Percentiles rank a stretch among this genome's conserved stretches.
Evolutionary conservation across 1,140 invertebrate genomes (phyloP).

Genomic region (Philaenus spumarius): DNA sequence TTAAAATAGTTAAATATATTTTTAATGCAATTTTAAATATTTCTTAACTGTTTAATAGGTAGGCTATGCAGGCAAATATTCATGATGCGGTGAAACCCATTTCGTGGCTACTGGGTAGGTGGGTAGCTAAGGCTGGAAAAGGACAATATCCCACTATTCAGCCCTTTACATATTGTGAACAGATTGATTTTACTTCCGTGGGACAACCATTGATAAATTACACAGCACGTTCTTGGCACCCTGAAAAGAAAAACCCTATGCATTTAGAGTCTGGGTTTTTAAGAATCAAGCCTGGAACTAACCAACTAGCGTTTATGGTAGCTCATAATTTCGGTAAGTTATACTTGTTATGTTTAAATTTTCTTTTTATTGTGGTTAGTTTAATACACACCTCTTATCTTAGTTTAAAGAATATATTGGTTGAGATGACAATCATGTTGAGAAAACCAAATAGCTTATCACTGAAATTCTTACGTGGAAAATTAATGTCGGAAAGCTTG

Average conservation of each 20-base stretch:
- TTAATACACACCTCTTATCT: background rate
- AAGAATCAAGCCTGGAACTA: conserved; percentile 49
- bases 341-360: background rate
- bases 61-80: conserved; percentile 16
- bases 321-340: conserved; percentile 52
- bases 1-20: too few relatives aligned
- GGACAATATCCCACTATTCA: conserved; percentile 54
- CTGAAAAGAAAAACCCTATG: conserved; percentile 49
- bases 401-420: background rate
- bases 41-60: too few relatives aligned
- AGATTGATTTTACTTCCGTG: conserved; percentile 50
- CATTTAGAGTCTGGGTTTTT: conserved; percentile 59
- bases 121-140: conserved; percentile 45
- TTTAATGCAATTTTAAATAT: too few relatives aligned
- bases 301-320: conserved; percentile 48
- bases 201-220: conserved; percentile 59
- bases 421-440: background rate
- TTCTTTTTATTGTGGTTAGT: background rate
- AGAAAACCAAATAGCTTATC: background rate
- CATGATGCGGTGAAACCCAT: conserved; percentile 45
- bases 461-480: too few relatives aligned
- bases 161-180: conserved; percentile 52
- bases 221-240: conserved; percentile 46
- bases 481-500: too few relatives aligned
- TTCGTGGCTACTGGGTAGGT: conserved; percentile 53